Evolutionary conservation across 2,113 vertebrate species (phyloP), one percentile per base, ranked within the genome.

Genomic region (Dipodomys ordii): DNA sequence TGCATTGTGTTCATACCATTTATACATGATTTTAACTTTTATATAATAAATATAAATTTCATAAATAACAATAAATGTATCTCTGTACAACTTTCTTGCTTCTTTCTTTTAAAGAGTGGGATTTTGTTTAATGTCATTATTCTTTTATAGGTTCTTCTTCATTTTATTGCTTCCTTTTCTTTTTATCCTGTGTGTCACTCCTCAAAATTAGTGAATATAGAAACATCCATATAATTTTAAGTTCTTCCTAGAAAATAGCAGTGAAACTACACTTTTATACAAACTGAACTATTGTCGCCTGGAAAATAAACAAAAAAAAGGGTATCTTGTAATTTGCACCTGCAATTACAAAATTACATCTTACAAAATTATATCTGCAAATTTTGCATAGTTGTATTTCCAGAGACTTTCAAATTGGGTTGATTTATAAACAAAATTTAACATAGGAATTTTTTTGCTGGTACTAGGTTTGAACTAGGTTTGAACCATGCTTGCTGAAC

Each of bases 51-150:
- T 88, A 69, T 20, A 76, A 67, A 65, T 49, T 90, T 89, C 5
- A n/a, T 91, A 15, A 88, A 35, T 44, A 57, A 73, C 39, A 39
- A 39, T 39, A 39, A 39, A 73, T 67, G 49, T 32, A 18, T 5
- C 1, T 87, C 18, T 49, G 62, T 85, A 19, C 39, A 78, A 65
- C 10, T 85, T 46, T 35, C 2, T 71, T 90, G 9, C 72, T 92
- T 91, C 77, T 77, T 92, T 91, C 81, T 71, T 20, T 95, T 8
- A 90, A 87, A 92, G 68, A 62, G 83, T 65, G 79, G 28, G 2
- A 18, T 65, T 78, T 65, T 7, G 80, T 39, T 39, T 69, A 77
- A 28, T 30, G 32, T 57, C 46, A 62, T 72, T 4, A 60, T 86
- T n/a, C 46, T 73, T 32, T 83, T 83, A 11, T 60, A 60, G 11